Percentiles rank a stretch among this genome's conserved stretches.
phyloP scores from a whole-genome alignment of 2,797 vertebrate species.

The Sitta carolinensis region DNA sequence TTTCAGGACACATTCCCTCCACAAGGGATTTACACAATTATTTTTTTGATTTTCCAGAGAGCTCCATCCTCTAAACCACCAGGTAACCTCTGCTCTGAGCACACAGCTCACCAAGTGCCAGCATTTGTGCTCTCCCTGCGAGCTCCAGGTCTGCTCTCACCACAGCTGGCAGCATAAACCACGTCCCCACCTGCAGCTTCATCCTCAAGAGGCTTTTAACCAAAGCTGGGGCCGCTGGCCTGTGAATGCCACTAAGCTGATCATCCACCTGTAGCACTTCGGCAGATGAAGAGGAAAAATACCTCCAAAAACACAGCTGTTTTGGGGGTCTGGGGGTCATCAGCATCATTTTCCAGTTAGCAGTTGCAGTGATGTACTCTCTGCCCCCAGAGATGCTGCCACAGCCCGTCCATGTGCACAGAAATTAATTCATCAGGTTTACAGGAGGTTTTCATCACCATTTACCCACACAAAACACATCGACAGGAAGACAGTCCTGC shows the following conservation, averaged over 20 bases:
- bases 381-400: neutral
- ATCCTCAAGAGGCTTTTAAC: neutral
- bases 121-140: neutral
- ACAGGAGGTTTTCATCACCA: neutral
- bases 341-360: neutral
- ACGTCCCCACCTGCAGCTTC: neutral
- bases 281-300: neutral
- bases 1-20: neutral
- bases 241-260: neutral
- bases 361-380: neutral
- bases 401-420: rapidly evolving
- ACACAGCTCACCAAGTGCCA: neutral
- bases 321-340: neutral
- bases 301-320: rapidly evolving
- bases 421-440: neutral
- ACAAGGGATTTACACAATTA: too few species aligned
- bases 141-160: neutral
- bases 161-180: neutral
- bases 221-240: neutral
- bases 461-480: neutral
- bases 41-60: neutral
- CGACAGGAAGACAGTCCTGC: neutral
- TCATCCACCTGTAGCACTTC: neutral
- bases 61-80: neutral
- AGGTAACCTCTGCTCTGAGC: neutral